A percentile compares a stretch with the other conserved stretches of the same genome.
These are phyloP conservation scores for Pavo muticus DNA, from an alignment of 2,113 vertebrate species.

Conservation along the genomic window DNA sequence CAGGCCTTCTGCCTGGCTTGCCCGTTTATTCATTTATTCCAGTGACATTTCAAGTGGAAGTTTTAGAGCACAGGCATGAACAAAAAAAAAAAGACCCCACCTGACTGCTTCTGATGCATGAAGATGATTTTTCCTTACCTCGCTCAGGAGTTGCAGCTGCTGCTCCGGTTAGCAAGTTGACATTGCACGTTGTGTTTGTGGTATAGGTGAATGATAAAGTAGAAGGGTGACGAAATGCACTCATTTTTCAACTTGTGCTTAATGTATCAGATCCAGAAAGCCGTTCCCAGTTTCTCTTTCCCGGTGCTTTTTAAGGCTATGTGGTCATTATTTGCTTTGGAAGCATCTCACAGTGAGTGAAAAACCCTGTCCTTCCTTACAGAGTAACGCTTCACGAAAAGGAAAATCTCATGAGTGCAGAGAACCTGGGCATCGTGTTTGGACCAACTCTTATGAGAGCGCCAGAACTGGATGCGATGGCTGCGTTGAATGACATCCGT, in stretches of 20 bases:
- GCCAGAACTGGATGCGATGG: conserved; percentile 92
- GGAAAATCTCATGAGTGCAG: conserved; percentile 96
- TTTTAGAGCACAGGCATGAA: not conserved
- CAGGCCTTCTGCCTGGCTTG: conserved; percentile 24
- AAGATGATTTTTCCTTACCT: not conserved
- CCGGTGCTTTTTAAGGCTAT: not conserved
- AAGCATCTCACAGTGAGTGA: not conserved
- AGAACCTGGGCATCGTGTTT: conserved; percentile 97
- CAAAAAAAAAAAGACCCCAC: not conserved
- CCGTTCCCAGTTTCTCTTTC: not conserved
- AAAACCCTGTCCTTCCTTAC: conserved; percentile 33
- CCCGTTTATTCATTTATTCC: conserved; percentile 20
- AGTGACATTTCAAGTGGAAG: not conserved
- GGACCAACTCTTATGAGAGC: conserved; percentile 97
- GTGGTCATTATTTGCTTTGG: not conserved
- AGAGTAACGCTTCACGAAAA: conserved; percentile 96
- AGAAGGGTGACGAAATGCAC: conserved; percentile 12
- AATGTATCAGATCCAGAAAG: not conserved
- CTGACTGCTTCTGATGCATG: not conserved
- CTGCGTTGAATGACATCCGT: conserved; percentile 95
- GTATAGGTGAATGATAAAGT: not conserved
- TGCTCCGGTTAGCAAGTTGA: not conserved
- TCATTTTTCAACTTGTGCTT: not conserved
- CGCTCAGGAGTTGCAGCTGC: not conserved
- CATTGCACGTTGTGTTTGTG: not conserved